These are phyloP conservation scores for Callosobruchus maculatus DNA, from an alignment of 2,888 invertebrate species.

Conservation along the genomic window DNA sequence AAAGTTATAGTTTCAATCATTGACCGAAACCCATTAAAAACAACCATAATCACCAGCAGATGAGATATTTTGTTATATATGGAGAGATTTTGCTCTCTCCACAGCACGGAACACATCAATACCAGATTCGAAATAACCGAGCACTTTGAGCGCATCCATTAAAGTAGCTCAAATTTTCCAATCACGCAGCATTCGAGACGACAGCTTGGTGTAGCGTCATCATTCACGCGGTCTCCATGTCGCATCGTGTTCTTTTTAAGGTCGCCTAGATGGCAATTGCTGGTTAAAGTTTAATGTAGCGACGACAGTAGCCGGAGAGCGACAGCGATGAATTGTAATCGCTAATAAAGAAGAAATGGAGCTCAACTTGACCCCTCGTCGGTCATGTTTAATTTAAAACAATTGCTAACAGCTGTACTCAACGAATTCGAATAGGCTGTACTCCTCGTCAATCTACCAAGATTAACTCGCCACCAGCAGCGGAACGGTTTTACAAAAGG, in stretches of 20 bases:
- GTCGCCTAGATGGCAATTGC: background rate
- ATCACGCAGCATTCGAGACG: background rate
- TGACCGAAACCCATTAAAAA: too few relatives aligned
- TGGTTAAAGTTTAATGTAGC: background rate
- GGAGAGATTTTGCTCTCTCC: too few relatives aligned
- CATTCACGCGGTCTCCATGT: background rate
- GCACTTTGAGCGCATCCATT: background rate
- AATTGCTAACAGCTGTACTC: background rate
- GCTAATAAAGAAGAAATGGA: background rate
- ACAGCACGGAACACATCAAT: too few relatives aligned
- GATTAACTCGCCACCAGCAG: background rate
- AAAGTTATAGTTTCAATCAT: too few relatives aligned
- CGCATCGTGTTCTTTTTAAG: background rate
- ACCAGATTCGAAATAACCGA: too few relatives aligned
- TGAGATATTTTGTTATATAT: too few relatives aligned
- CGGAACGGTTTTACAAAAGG: background rate
- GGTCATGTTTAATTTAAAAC: background rate
- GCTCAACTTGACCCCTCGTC: background rate
- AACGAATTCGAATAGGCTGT: too few relatives aligned
- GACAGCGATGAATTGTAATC: background rate
- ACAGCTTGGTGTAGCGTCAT: background rate
- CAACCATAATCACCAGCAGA: too few relatives aligned
- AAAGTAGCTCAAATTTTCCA: background rate
- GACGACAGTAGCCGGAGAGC: background rate
- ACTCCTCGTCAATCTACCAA: background rate